Evolutionary conservation across 2,888 invertebrate genomes (phyloP).

Genomic region (Pimpla rufipes): DNA sequence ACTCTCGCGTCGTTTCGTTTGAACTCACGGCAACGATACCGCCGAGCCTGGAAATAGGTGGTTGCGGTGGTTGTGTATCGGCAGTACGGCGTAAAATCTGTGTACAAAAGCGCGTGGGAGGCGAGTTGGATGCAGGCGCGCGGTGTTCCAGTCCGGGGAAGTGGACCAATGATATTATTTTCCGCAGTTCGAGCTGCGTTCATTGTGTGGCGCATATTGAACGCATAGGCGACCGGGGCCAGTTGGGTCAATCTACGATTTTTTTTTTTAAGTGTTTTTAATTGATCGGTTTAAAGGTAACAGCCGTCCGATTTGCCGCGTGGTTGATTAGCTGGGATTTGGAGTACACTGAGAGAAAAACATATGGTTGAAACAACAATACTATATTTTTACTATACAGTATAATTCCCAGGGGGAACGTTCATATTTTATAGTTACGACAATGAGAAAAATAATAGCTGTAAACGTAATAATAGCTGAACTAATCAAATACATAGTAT

Average conservation of each 20-base stretch:
- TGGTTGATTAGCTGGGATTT: no score
- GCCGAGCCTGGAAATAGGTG: constrained; percentile 5
- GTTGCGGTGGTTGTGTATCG: not conserved
- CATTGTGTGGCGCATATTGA: not conserved
- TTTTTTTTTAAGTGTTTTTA: not conserved
- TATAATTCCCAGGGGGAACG: no score
- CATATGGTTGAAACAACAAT: no score
- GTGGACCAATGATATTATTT: constrained; percentile 52
- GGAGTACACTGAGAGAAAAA: no score
- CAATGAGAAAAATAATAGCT: no score
- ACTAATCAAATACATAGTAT: no score
- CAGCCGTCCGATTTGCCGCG: no score
- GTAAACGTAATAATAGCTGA: no score
- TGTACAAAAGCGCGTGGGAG: not conserved
- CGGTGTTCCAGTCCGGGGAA: constrained; percentile 37
- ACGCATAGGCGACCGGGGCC: not conserved
- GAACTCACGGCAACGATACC: constrained; percentile 21
- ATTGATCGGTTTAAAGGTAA: no score
- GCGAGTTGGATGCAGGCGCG: constrained; percentile 15
- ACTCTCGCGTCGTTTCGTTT: constrained; percentile 10
- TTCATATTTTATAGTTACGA: no score
- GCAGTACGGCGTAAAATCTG: constrained; percentile 5
- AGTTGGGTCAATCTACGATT: no score
- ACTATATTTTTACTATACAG: no score
- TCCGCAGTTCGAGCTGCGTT: not conserved